These are phyloP conservation scores for Micronycteris hirsuta DNA, from an alignment of 2,113 vertebrate genomes.

Conservation along the genomic window DNA sequence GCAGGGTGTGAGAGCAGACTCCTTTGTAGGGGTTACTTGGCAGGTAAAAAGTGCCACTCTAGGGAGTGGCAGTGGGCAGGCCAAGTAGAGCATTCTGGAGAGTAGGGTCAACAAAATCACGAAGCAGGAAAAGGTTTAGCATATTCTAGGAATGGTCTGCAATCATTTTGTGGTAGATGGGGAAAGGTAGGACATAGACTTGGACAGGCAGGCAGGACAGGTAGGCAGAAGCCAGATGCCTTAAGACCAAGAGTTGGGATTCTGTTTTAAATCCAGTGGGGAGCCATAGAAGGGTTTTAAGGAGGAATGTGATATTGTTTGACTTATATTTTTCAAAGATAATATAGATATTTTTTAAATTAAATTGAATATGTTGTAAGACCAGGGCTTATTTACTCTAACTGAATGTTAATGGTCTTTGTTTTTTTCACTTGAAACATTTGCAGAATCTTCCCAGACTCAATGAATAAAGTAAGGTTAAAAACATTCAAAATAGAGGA, in stretches of 20 bases:
- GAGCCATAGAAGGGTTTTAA: background rate
- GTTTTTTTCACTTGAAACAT: background rate
- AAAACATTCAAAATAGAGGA: conserved; percentile 3
- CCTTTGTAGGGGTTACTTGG: background rate
- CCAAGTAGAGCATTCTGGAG: background rate
- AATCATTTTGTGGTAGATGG: background rate
- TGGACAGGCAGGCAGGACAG: background rate
- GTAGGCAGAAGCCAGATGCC: background rate
- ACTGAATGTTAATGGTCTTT: background rate
- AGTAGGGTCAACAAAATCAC: background rate
- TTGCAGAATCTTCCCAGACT: background rate
- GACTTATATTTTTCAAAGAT: background rate
- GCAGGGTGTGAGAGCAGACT: background rate
- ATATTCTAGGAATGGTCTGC: background rate
- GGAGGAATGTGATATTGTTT: background rate
- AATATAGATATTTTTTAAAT: background rate
- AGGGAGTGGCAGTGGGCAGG: too few relatives aligned
- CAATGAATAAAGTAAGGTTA: background rate
- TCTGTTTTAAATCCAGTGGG: background rate
- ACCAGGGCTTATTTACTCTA: background rate
- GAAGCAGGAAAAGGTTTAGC: background rate
- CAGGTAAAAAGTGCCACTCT: background rate
- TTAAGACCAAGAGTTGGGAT: background rate
- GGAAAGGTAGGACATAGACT: background rate
- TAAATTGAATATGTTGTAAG: background rate